A percentile compares a stretch with the other conserved stretches of the same genome.
phyloP scores from a whole-genome alignment of 2,797 vertebrate species.

The Anguilla megastoma region DNA sequence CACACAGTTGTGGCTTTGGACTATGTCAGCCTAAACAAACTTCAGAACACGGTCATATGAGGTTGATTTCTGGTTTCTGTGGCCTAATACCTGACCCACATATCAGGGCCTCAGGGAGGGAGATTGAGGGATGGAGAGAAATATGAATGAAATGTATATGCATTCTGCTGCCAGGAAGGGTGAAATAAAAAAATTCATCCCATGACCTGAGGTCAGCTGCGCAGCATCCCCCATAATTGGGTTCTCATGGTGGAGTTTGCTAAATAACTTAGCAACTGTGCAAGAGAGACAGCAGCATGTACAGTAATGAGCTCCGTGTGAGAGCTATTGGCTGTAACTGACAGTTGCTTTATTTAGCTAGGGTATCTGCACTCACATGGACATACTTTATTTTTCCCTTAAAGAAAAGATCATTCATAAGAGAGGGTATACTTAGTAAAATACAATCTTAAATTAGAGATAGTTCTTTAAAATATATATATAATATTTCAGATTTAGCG shows the following conservation, averaged over 20 bases:
- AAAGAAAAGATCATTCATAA: background rate
- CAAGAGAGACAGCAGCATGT: background rate
- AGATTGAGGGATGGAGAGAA: background rate
- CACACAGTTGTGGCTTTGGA: background rate
- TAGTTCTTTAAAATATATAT: too few species aligned
- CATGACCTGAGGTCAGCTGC: background rate
- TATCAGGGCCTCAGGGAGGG: conserved; percentile 2
- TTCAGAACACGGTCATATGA: background rate
- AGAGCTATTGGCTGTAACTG: conserved; percentile 10
- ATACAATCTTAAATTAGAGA: background rate
- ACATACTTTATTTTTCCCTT: background rate
- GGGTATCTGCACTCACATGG: background rate
- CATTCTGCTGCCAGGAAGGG: background rate
- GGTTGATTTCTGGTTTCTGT: background rate
- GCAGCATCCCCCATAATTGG: background rate
- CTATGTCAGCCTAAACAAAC: background rate
- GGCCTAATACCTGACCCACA: conserved; percentile 4
- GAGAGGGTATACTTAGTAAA: background rate
- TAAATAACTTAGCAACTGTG: background rate
- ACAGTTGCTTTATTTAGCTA: background rate
- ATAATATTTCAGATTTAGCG: too few species aligned
- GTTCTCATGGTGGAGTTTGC: background rate
- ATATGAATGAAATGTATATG: background rate
- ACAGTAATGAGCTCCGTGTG: background rate
- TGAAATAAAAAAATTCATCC: background rate